phyloP scores from a whole-genome alignment of 2,113 vertebrate species.

The Pterocles burchelli region DNA sequence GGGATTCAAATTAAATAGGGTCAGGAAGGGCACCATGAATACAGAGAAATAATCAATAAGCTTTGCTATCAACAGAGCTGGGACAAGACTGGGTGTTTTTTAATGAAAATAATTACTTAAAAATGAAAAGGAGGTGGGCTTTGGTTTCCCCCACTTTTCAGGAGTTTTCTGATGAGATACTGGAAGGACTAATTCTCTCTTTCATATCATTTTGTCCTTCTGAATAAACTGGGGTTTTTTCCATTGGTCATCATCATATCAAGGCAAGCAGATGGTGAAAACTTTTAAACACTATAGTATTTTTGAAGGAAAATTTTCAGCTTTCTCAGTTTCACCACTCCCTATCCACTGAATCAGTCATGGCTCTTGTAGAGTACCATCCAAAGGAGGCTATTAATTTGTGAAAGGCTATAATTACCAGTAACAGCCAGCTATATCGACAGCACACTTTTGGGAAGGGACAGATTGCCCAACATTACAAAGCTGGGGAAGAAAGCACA shows the following conservation, averaged over 20 bases:
- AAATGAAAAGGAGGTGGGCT: not conserved
- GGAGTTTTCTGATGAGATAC: not conserved
- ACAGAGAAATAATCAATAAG: constrained; percentile 41
- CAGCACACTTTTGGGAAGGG: not conserved
- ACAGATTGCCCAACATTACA: not conserved
- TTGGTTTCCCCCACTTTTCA: not conserved
- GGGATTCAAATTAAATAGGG: constrained; percentile 50
- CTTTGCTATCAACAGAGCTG: not conserved
- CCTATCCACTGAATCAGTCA: not conserved
- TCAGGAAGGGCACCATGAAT: not conserved
- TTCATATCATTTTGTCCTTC: not conserved
- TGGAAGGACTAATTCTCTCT: not conserved
- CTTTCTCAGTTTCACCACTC: not conserved
- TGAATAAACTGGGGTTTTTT: accelerated
- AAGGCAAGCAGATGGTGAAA: not conserved
- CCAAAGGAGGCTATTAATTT: not conserved
- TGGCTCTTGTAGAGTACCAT: not conserved
- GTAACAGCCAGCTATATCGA: not conserved
- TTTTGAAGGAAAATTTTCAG: not conserved
- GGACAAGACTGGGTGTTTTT: not conserved
- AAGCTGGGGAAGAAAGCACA: not conserved
- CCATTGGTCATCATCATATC: not conserved
- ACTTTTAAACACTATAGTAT: not conserved
- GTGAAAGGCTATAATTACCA: not conserved
- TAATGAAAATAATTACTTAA: not conserved